Conservation (phyloP, 2,797 vertebrate genomes). For the Hipposideros larvatus region DNA sequence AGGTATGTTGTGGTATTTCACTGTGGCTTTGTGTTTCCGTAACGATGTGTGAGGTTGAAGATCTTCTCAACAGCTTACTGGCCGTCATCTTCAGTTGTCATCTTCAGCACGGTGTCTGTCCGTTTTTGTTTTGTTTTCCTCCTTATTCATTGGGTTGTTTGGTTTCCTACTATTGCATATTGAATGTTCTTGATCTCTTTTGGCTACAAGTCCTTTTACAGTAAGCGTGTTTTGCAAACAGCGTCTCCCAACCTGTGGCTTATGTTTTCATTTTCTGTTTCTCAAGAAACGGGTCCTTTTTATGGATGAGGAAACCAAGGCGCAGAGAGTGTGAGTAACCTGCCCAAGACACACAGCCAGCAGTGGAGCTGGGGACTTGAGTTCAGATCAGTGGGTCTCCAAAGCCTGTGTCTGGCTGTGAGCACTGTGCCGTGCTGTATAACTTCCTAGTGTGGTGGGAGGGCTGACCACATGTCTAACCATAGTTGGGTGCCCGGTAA, state of each 20-base stretch:
- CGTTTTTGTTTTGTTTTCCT: not conserved
- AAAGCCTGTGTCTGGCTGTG: not conserved
- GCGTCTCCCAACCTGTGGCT: not conserved
- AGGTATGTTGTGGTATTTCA: not conserved
- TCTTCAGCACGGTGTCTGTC: not conserved
- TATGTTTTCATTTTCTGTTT: not conserved
- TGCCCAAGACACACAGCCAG: not conserved
- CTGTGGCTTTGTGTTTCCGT: not conserved
- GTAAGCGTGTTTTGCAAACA: not conserved
- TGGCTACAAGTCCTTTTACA: not conserved
- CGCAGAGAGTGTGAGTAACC: not conserved
- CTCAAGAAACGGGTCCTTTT: not conserved
- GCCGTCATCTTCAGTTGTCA: too few species aligned
- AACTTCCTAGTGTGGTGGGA: not conserved
- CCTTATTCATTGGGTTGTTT: not conserved
- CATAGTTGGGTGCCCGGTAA: conserved; percentile 13
- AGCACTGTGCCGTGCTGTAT: not conserved
- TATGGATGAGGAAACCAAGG: not conserved
- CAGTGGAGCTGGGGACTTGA: not conserved
- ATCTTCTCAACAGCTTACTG: not conserved
- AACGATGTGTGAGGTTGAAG: not conserved
- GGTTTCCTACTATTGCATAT: not conserved
- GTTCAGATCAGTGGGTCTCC: not conserved
- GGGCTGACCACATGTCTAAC: not conserved
- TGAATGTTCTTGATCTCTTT: not conserved